phyloP scores from a whole-genome alignment of 1,140 invertebrate genomes.

The Chymomyza costata region DNA sequence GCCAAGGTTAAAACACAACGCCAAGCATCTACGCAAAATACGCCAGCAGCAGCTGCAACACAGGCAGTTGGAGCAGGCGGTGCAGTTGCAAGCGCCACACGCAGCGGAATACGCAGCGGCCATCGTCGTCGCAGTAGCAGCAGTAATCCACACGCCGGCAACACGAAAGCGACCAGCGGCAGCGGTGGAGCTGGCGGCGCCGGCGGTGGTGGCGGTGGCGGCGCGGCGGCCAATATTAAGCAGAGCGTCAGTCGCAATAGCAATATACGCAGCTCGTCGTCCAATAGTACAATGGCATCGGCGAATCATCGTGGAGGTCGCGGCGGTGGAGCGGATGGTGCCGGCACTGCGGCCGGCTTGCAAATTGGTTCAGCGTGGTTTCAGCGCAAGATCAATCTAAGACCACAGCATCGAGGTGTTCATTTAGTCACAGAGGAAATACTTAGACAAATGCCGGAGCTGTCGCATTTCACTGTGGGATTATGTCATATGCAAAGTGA shows the following conservation, averaged over 20 bases:
- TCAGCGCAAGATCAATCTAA: constrained; percentile 95
- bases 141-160: constrained; percentile 72
- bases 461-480: constrained; percentile 93
- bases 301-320: constrained; percentile 76
- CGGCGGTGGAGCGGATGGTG: constrained; percentile 76
- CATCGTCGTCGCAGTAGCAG: constrained; percentile 73
- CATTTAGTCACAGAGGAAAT: constrained; percentile 97
- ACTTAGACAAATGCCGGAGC: constrained; percentile 92
- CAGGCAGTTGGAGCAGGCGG: constrained; percentile 19
- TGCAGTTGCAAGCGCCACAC: constrained; percentile 21
- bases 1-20: constrained; percentile 23
- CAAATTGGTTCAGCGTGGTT: constrained; percentile 97
- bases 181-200: constrained; percentile 71
- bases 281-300: constrained; percentile 75
- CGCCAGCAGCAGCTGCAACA: constrained; percentile 32
- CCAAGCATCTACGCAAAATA: constrained; percentile 25
- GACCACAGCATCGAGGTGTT: constrained; percentile 94
- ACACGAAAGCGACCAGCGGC: constrained; percentile 66
- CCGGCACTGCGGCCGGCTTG: constrained; percentile 78
- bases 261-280: constrained; percentile 75
- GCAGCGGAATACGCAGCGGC: constrained; percentile 59
- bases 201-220: constrained; percentile 48
- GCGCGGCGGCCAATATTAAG: constrained; percentile 54
- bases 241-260: constrained; percentile 72
- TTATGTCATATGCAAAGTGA: constrained; percentile 97